Conservation (phyloP, 2,113 vertebrate genomes). For the Cathartes aura region DNA sequence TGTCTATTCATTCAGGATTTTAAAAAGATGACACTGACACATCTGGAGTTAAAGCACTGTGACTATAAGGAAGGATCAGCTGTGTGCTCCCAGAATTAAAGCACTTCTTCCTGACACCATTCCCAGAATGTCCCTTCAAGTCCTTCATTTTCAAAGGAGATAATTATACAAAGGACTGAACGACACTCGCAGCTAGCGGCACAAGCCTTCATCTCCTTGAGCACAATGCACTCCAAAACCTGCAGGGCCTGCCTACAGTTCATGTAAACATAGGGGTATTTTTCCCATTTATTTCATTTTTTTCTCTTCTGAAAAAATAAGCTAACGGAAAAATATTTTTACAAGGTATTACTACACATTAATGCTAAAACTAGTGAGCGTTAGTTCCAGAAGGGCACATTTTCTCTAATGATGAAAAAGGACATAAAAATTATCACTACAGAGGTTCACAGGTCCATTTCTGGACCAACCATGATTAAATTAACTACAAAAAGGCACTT, state of each 20-base stretch:
- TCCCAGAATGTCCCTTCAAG: not conserved
- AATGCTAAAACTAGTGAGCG: not conserved
- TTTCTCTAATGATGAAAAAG: constrained; percentile 9
- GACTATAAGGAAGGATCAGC: not conserved
- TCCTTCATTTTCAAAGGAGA: not conserved
- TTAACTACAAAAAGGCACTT: constrained; percentile 26
- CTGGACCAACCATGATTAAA: constrained; percentile 23
- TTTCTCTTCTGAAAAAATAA: not conserved
- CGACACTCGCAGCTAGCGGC: not conserved
- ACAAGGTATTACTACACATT: not conserved
- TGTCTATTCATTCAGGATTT: not conserved
- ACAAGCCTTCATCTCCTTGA: not conserved
- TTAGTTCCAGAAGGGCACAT: constrained; percentile 18
- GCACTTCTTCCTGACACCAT: not conserved
- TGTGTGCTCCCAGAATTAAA: not conserved
- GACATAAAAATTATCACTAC: not conserved
- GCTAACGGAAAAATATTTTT: not conserved
- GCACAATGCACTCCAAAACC: not conserved
- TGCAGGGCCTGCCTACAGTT: not conserved
- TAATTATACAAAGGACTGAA: not conserved
- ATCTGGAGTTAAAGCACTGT: not conserved
- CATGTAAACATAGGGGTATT: not conserved
- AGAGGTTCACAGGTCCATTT: not conserved
- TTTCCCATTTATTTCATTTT: not conserved
- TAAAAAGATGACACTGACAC: not conserved